Conservation (phyloP, 1,140 invertebrate genomes). For the Prorops nasuta region DNA sequence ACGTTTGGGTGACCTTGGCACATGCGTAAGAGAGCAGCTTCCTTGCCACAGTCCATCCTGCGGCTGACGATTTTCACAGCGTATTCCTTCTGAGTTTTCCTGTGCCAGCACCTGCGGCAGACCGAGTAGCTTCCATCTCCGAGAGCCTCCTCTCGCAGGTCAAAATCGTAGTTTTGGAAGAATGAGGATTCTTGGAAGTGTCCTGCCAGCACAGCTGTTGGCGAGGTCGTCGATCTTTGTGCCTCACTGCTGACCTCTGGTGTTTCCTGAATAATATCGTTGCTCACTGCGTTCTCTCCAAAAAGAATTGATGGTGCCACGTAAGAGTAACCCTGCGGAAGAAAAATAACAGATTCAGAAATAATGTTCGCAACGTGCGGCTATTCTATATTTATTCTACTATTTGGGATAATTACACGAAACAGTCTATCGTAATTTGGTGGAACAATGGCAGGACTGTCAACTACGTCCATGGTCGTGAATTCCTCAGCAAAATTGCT, state of each 20-base stretch:
- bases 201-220: conserved; percentile 19
- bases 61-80: conserved; percentile 90
- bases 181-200: conserved; percentile 75
- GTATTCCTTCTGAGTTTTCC: conserved; percentile 70
- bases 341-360: not conserved
- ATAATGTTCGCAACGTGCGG: not conserved
- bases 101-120: conserved; percentile 79
- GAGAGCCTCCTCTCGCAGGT: conserved; percentile 66
- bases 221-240: conserved; percentile 24
- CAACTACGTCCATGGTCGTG: conserved; percentile 83
- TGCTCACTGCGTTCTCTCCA: conserved; percentile 79
- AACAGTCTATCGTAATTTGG: conserved; percentile 85
- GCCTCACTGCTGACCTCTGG: not conserved
- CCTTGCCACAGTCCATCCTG: conserved; percentile 72
- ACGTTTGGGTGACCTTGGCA: conserved; percentile 89
- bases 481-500: conserved; percentile 97
- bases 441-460: conserved; percentile 87
- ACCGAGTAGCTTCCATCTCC: conserved; percentile 90
- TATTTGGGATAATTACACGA: conserved; percentile 57
- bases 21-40: conserved; percentile 73
- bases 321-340: conserved; percentile 84
- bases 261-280: conserved; percentile 61
- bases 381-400: too few relatives aligned
- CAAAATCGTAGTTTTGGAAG: conserved; percentile 81
- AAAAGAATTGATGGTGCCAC: conserved; percentile 91